These are phyloP conservation scores for Stichodactyla helianthus DNA, from an alignment of 64 coral and sea anemone genomes.

Conservation along the genomic window DNA sequence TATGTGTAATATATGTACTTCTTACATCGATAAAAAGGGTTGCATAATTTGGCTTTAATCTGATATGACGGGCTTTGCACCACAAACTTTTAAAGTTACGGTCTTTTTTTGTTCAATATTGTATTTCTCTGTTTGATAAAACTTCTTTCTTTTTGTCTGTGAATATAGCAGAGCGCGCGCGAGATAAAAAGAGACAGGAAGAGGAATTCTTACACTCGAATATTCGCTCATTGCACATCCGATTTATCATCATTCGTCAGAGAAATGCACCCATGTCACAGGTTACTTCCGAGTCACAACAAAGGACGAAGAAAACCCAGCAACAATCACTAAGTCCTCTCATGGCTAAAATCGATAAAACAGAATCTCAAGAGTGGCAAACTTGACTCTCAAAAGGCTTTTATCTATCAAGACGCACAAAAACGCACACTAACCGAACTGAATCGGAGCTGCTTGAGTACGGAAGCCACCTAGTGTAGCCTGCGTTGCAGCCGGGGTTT, in stretches of 20 bases:
- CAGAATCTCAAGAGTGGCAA: neutral
- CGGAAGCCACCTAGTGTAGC: neutral
- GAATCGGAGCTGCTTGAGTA: neutral
- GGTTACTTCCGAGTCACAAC: neutral
- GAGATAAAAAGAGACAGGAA: neutral
- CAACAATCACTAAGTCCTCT: too few species aligned
- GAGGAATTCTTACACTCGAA: too few species aligned
- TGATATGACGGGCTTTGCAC: neutral
- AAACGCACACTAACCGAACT: neutral
- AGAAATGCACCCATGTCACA: neutral
- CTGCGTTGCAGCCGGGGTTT: too few species aligned
- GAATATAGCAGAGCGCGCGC: neutral
- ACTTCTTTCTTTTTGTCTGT: neutral
- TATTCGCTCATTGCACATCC: neutral
- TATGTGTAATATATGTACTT: neutral
- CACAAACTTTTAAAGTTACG: neutral
- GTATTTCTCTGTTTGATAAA: neutral
- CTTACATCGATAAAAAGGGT: neutral
- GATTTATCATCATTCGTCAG: neutral
- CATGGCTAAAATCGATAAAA: too few species aligned
- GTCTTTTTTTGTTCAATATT: neutral
- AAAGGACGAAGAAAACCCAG: too few species aligned
- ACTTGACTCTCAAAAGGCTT: neutral
- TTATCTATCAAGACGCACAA: neutral
- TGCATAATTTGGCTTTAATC: neutral